phyloP scores from a whole-genome alignment of 1,140 invertebrate species.

The Pachypeltis micranthus region DNA sequence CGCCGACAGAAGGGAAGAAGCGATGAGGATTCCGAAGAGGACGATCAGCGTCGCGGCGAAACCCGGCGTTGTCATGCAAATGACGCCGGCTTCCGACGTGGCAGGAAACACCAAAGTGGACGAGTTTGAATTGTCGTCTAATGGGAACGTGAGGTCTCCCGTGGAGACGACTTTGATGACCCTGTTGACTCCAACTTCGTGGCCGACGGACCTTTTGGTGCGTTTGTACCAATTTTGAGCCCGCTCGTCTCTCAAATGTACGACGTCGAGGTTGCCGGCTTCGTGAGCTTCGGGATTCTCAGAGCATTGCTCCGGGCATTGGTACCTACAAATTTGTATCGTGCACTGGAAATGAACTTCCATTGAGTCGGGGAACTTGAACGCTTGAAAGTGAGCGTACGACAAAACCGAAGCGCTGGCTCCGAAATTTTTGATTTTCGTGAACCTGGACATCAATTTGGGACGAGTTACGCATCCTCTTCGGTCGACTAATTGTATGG shows the following conservation, averaged over 20 bases:
- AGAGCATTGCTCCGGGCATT: constrained; percentile 84
- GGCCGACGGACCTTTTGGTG: constrained; percentile 51
- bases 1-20: constrained; percentile 70
- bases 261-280: constrained; percentile 39
- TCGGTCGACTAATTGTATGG: constrained; percentile 84
- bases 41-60: constrained; percentile 74
- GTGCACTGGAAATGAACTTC: constrained; percentile 95
- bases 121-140: constrained; percentile 52
- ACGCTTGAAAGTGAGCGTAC: constrained; percentile 86
- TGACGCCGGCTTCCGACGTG: constrained; percentile 52
- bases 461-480: constrained; percentile 82
- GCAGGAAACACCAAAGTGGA: constrained; percentile 63
- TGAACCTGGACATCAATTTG: constrained; percentile 87
- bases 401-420: constrained; percentile 84
- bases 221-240: constrained; percentile 31
- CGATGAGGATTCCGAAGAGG: constrained; percentile 62
- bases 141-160: constrained; percentile 81
- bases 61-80: constrained; percentile 85
- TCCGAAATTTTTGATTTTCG: constrained; percentile 92
- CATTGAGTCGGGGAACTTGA: constrained; percentile 95
- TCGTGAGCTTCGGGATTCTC: constrained; percentile 40
- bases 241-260: constrained; percentile 52
- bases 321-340: constrained; percentile 86
- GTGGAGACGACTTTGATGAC: constrained; percentile 86
- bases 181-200: constrained; percentile 79